Conservation (phyloP, 2,797 vertebrate genomes). For the Austrolebias charrua region DNA sequence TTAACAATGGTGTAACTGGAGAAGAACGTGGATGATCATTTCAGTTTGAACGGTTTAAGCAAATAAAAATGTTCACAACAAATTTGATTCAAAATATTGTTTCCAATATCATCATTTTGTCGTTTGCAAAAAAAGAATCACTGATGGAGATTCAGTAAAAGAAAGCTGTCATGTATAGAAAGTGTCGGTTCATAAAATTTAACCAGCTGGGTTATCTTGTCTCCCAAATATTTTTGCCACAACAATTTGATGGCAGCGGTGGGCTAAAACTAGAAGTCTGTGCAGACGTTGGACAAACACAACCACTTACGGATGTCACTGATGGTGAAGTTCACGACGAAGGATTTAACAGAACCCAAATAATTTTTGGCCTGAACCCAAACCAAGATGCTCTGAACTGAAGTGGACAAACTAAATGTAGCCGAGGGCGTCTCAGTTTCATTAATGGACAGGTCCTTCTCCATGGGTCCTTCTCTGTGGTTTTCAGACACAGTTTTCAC, state of each 20-base stretch:
- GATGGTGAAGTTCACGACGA: slow-evolving; percentile 64
- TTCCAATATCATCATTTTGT: not conserved
- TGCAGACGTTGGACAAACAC: not conserved
- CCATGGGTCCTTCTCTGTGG: not conserved
- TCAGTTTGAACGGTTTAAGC: not conserved
- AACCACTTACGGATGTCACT: slow-evolving; percentile 79
- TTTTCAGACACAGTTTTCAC: slow-evolving; percentile 32
- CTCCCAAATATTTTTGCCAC: too few species aligned
- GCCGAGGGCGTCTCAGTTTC: slow-evolving; percentile 11
- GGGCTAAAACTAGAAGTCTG: too few species aligned
- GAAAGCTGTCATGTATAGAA: too few species aligned
- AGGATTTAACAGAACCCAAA: slow-evolving; percentile 76
- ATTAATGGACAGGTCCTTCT: not conserved
- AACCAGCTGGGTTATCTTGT: too few species aligned
- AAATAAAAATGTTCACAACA: not conserved
- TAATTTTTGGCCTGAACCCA: slow-evolving; percentile 74
- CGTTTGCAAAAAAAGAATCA: too few species aligned
- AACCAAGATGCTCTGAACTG: slow-evolving; percentile 71
- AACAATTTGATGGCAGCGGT: too few species aligned
- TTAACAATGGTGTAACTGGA: too few species aligned
- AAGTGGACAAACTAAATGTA: slow-evolving; percentile 57
- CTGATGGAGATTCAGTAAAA: too few species aligned
- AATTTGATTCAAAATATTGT: not conserved
- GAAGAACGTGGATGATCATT: too few species aligned
- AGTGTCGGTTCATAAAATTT: too few species aligned